Evolutionary conservation across 2,113 vertebrate genomes (phyloP).

Genomic region (Limnothrissa miodon): DNA sequence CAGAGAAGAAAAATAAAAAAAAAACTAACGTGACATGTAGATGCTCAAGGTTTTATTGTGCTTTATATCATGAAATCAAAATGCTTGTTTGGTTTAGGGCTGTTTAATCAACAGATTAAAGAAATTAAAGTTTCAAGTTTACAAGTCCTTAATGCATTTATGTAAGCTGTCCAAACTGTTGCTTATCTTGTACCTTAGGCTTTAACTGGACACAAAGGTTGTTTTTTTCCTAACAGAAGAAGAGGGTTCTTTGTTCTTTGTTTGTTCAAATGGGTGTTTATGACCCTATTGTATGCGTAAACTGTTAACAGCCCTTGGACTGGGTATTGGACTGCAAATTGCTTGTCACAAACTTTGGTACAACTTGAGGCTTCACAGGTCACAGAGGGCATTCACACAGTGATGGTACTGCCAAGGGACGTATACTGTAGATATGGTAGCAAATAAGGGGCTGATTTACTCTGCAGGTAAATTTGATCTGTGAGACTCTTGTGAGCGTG

Average conservation of each 20-base stretch:
- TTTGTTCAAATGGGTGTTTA: not conserved
- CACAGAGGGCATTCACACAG: too few species aligned
- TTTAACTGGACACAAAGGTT: not conserved
- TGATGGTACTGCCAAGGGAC: not conserved
- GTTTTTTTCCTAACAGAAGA: not conserved
- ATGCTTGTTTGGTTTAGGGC: not conserved
- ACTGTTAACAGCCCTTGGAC: not conserved
- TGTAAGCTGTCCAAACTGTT: not conserved
- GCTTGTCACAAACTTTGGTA: not conserved
- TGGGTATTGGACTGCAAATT: not conserved
- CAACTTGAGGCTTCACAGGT: not conserved
- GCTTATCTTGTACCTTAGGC: not conserved
- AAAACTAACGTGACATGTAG: not conserved
- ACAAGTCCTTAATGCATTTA: not conserved
- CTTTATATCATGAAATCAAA: not conserved
- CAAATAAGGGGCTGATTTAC: not conserved
- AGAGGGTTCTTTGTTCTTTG: not conserved
- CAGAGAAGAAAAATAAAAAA: not conserved
- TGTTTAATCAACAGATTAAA: not conserved
- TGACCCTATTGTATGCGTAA: not conserved
- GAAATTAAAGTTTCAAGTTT: not conserved
- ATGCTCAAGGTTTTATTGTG: not conserved
- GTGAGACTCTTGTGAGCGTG: not conserved
- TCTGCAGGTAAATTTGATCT: too few species aligned
- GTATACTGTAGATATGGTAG: too few species aligned